phyloP scores from a whole-genome alignment of 2,888 invertebrate species.

The Rhodophaea formosa region DNA sequence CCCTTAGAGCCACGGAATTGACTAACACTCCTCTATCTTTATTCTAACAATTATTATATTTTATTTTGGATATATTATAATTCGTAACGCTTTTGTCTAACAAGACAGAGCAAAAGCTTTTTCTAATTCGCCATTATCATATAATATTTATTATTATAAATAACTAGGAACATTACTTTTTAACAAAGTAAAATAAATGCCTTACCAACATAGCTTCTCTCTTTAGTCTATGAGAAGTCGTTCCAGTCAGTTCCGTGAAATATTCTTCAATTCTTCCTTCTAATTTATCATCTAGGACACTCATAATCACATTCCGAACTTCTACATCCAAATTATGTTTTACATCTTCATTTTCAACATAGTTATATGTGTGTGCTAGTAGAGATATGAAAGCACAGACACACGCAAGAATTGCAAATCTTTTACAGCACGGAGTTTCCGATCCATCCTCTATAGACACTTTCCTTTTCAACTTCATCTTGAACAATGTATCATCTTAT shows the following conservation, averaged over 20 bases:
- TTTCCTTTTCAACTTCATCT: constrained; percentile 24
- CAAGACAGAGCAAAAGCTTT: too few relatives aligned
- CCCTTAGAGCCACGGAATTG: too few relatives aligned
- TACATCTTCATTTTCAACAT: constrained; percentile 38
- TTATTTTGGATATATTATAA: too few relatives aligned
- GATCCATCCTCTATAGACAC: constrained; percentile 31
- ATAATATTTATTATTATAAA: too few relatives aligned
- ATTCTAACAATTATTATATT: too few relatives aligned
- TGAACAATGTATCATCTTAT: background rate
- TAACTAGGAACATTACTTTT: too few relatives aligned
- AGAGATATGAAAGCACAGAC: constrained; percentile 61
- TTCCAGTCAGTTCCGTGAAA: constrained; percentile 43
- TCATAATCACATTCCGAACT: constrained; percentile 41
- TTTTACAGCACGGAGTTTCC: constrained; percentile 49
- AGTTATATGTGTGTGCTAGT: constrained; percentile 61
- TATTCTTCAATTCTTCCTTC: constrained; percentile 57
- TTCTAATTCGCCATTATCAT: too few relatives aligned
- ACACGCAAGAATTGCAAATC: constrained; percentile 61
- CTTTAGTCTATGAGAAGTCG: constrained; percentile 46
- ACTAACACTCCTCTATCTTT: too few relatives aligned
- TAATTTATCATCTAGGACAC: constrained; percentile 53
- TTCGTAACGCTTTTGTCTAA: too few relatives aligned
- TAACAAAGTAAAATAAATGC: background rate
- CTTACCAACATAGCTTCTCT: constrained; percentile 73
- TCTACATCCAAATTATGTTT: constrained; percentile 40